Percentiles rank a stretch among this genome's conserved stretches.
phyloP scores from a whole-genome alignment of 2,797 vertebrate genomes.

The Megalops cyprinoides region DNA sequence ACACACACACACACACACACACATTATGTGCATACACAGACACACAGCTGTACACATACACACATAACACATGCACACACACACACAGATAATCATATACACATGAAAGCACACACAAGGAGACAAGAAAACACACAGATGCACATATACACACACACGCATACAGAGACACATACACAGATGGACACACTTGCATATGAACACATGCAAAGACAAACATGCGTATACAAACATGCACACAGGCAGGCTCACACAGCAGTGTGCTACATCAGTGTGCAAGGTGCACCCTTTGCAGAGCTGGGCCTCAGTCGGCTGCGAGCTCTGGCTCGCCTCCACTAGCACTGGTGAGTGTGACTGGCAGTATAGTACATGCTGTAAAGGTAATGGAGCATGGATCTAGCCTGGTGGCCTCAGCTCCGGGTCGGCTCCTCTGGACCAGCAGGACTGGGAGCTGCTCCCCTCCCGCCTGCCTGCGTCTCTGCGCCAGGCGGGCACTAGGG shows the following conservation, averaged over 20 bases:
- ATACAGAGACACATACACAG: no score
- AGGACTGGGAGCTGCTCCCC: slow-evolving; percentile 25
- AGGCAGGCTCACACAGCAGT: no score
- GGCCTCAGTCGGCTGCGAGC: no score
- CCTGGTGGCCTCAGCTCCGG: not conserved
- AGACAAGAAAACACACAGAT: no score
- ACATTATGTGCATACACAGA: not conserved
- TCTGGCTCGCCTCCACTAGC: slow-evolving; percentile 26
- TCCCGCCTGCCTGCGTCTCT: slow-evolving; percentile 37
- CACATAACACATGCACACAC: not conserved
- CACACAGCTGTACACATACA: not conserved
- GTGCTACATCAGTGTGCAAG: no score
- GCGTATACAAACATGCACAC: no score
- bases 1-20: not conserved
- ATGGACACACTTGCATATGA: not conserved
- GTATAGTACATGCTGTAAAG: slow-evolving; percentile 18
- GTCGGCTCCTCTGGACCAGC: not conserved
- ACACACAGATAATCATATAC: no score
- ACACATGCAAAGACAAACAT: not conserved
- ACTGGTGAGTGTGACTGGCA: slow-evolving; percentile 13
- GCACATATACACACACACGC: not conserved
- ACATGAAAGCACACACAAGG: not conserved
- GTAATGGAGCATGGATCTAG: slow-evolving; percentile 24
- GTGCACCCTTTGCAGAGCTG: not conserved
- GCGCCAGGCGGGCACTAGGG: slow-evolving; percentile 28